A percentile compares a stretch with the other conserved stretches of the same genome.
These are phyloP conservation scores for Montipora cactus DNA, from an alignment of 64 coral and sea anemone genomes.

Conservation along the genomic window DNA sequence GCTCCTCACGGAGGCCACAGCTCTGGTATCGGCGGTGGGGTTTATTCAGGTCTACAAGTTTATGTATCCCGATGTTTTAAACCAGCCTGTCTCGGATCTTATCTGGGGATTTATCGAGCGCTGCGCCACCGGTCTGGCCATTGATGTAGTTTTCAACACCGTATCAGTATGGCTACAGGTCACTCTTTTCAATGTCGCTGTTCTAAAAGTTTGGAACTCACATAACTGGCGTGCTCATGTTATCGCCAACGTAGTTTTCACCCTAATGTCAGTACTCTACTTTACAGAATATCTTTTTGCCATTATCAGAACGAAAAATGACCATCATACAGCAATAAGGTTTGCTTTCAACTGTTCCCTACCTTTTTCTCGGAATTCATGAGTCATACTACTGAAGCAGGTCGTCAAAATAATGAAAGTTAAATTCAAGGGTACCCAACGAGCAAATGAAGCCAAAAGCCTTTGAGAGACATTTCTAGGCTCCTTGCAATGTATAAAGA, in stretches of 20 bases:
- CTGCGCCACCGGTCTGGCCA: conserved; percentile 18
- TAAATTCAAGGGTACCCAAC: background rate
- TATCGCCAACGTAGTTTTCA: conserved; percentile 37
- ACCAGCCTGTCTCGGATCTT: background rate
- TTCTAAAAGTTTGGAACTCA: conserved; percentile 36
- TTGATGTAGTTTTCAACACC: conserved; percentile 54
- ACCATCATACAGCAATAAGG: background rate
- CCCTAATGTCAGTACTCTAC: conserved; percentile 9
- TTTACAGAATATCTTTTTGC: conserved; percentile 39
- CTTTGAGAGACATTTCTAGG: too few relatives aligned
- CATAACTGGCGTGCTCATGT: conserved; percentile 27
- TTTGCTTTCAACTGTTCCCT: conserved; percentile 47
- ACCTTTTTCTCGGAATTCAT: conserved; percentile 6
- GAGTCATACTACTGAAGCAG: too few relatives aligned
- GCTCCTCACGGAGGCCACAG: conserved; percentile 36
- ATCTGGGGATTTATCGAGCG: conserved; percentile 36
- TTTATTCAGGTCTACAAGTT: conserved; percentile 19
- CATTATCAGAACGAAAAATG: conserved; percentile 10
- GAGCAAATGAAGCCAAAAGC: background rate
- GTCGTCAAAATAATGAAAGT: background rate
- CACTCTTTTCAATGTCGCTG: conserved; percentile 29
- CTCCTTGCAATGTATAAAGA: too few relatives aligned
- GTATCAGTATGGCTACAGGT: conserved; percentile 47
- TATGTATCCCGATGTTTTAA: background rate
- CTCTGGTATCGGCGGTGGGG: conserved; percentile 33